Conservation (phyloP, 2,113 vertebrate species). For the Polyodon spathula region DNA sequence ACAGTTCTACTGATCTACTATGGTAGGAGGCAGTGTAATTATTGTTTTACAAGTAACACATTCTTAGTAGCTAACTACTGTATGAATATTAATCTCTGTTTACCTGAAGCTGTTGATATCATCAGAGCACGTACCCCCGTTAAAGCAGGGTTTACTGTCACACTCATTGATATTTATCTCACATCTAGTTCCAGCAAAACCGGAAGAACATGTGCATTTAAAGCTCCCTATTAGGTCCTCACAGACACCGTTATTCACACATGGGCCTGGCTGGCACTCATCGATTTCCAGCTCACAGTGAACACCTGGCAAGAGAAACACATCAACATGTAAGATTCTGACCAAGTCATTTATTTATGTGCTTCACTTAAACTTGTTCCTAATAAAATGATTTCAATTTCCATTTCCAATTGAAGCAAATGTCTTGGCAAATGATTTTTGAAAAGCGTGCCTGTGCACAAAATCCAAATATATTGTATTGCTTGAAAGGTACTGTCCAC, state of each 20-base stretch:
- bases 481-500: too few relatives aligned
- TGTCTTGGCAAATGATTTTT: too few relatives aligned
- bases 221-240: slow-evolving; percentile 73
- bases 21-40: too few relatives aligned
- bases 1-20: too few relatives aligned
- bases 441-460: slow-evolving; percentile 33
- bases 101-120: slow-evolving; percentile 80
- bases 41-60: too few relatives aligned
- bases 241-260: slow-evolving; percentile 77
- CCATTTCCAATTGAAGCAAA: too few relatives aligned
- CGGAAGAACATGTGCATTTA: slow-evolving; percentile 69
- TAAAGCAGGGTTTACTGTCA: slow-evolving; percentile 76
- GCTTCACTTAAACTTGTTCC: too few relatives aligned
- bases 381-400: too few relatives aligned
- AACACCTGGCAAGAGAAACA: slow-evolving; percentile 35
- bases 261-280: slow-evolving; percentile 81
- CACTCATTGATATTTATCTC: slow-evolving; percentile 84
- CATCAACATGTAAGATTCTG: too few relatives aligned
- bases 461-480: too few relatives aligned
- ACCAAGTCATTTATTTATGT: too few relatives aligned
- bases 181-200: slow-evolving; percentile 75
- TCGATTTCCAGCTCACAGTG: slow-evolving; percentile 81
- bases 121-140: slow-evolving; percentile 78
- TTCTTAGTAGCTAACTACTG: too few relatives aligned
- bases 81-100: slow-evolving; percentile 11